Percentiles rank a stretch among this genome's conserved stretches.
These are phyloP conservation scores for Tetranychus truncatus DNA, from an alignment of 2,888 invertebrate species.

Conservation along the genomic window DNA sequence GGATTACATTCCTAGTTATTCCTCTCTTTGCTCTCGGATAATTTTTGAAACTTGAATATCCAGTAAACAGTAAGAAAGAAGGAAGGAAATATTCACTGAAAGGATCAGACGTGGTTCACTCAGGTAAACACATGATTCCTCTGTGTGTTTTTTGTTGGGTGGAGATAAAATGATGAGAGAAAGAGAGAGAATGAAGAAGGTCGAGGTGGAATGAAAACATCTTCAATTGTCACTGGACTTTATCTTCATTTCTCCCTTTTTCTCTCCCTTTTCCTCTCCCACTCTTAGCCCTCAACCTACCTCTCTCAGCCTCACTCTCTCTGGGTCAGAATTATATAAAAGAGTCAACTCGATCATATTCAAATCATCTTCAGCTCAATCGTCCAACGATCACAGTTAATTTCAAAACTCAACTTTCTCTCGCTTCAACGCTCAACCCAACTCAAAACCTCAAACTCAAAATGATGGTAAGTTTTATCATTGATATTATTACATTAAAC, in stretches of 20 bases:
- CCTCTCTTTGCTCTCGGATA: background rate
- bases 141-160: too few relatives aligned
- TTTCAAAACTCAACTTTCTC: background rate
- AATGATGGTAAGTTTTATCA: background rate
- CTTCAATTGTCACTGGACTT: background rate
- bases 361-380: background rate
- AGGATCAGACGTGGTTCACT: background rate
- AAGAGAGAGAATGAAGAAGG: too few relatives aligned
- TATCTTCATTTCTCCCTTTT: background rate
- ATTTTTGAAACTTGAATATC: background rate
- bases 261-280: background rate
- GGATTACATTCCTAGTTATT: background rate
- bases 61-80: background rate
- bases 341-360: background rate
- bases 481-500: background rate
- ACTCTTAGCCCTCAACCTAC: background rate
- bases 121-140: too few relatives aligned
- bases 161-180: too few relatives aligned
- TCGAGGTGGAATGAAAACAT: too few relatives aligned
- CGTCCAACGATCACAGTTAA: background rate
- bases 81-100: background rate
- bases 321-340: background rate
- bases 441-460: background rate
- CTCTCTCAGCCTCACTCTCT: background rate
- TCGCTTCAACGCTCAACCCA: background rate